phyloP scores from a whole-genome alignment of 1,140 invertebrate species.

The Melipona quadrifasciata region DNA sequence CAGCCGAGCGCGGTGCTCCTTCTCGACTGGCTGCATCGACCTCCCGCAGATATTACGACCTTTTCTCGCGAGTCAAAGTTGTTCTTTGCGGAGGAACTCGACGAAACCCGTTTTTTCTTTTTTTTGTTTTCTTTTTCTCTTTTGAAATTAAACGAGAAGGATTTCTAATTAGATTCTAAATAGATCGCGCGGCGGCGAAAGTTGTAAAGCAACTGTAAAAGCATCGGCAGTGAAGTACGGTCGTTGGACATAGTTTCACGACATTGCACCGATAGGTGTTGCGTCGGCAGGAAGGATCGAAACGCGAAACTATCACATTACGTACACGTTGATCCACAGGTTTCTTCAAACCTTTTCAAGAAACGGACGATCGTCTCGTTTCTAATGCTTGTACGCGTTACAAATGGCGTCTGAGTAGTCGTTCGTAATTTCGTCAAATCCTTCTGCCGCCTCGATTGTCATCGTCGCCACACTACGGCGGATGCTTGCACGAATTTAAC shows the following conservation, averaged over 20 bases:
- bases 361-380: neutral
- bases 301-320: neutral
- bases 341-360: neutral
- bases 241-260: slow-evolving; percentile 50
- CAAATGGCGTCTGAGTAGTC: too few species aligned
- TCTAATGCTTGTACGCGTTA: neutral
- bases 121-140: neutral
- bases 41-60: slow-evolving; percentile 5
- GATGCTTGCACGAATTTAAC: neutral
- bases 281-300: neutral
- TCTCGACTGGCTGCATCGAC: too few species aligned
- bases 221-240: slow-evolving; percentile 1
- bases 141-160: neutral
- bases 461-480: neutral
- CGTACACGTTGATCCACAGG: too few species aligned
- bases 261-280: slow-evolving; percentile 22
- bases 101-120: slow-evolving; percentile 4
- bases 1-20: neutral
- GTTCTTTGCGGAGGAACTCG: neutral
- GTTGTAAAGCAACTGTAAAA: slow-evolving; percentile 34
- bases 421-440: neutral
- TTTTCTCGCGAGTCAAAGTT: neutral
- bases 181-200: neutral
- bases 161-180: neutral
- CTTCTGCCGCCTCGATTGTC: neutral